phyloP scores from a whole-genome alignment of 1,140 invertebrate species.

The Tribolium madens region DNA sequence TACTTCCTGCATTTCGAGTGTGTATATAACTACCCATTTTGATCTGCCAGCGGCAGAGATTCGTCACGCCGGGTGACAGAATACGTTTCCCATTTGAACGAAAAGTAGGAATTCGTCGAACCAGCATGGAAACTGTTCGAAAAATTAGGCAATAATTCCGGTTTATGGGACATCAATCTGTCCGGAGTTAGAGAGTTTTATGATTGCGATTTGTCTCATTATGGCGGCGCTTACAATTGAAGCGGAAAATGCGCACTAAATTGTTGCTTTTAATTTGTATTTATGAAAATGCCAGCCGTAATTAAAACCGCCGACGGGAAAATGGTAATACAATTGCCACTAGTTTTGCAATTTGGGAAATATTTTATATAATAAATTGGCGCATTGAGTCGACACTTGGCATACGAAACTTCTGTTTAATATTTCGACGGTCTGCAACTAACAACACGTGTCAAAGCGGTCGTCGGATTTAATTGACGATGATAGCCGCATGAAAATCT shows the following conservation, averaged over 20 bases:
- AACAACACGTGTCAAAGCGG: not conserved
- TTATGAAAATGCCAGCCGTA: constrained; percentile 47
- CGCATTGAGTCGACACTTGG: constrained; percentile 7
- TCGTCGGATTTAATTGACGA: too few species aligned
- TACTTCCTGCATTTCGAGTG: constrained; percentile 26
- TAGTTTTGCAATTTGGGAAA: constrained; percentile 48
- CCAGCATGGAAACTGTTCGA: constrained; percentile 5
- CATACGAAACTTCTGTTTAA: constrained; percentile 42
- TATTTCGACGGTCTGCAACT: not conserved
- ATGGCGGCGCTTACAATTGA: constrained; percentile 45
- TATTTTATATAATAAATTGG: constrained; percentile 48
- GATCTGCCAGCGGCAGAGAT: constrained; percentile 18
- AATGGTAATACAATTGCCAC: constrained; percentile 53
- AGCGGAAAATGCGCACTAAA: constrained; percentile 32
- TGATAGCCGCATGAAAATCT: not conserved
- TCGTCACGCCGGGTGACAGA: constrained; percentile 32
- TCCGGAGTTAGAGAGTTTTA: constrained; percentile 29
- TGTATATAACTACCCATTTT: constrained; percentile 31
- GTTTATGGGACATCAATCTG: constrained; percentile 38
- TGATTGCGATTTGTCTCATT: constrained; percentile 44
- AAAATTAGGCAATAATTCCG: constrained; percentile 42
- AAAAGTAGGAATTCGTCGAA: constrained; percentile 9
- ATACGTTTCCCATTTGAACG: constrained; percentile 18
- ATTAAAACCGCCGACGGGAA: constrained; percentile 45
- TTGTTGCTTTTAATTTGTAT: constrained; percentile 48